phyloP scores from a whole-genome alignment of 1,140 invertebrate species.

The Pogonomyrmex californicus region DNA sequence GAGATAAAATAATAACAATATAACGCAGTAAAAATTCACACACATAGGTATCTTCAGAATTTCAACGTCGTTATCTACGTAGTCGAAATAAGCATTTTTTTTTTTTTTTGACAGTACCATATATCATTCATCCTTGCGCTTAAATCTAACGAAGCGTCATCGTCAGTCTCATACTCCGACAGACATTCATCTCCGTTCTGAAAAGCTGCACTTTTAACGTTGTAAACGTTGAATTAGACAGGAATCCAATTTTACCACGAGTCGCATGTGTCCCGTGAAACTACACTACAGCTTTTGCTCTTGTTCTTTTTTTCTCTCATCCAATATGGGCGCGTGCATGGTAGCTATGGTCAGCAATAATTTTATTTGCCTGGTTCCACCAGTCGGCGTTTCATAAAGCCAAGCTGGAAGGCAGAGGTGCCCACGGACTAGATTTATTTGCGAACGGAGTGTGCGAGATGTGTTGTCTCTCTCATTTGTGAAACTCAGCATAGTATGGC shows the following conservation, averaged over 20 bases:
- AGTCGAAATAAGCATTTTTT: neutral
- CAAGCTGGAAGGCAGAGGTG: neutral
- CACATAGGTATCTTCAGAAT: no score
- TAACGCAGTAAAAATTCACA: neutral
- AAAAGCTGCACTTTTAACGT: neutral
- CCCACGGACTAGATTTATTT: constrained; percentile 22
- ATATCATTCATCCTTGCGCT: neutral
- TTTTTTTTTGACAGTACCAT: neutral
- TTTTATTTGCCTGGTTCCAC: constrained; percentile 54
- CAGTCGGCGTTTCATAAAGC: constrained; percentile 28
- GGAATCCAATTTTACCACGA: neutral
- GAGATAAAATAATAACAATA: no score
- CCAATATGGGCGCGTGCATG: neutral
- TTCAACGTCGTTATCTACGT: neutral
- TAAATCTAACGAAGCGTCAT: neutral
- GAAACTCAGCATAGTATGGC: neutral
- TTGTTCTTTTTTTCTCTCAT: neutral
- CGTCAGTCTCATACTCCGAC: neutral
- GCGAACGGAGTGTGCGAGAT: neutral
- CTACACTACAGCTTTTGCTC: neutral
- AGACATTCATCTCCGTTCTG: neutral
- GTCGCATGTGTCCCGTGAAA: neutral
- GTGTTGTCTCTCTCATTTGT: constrained; percentile 33
- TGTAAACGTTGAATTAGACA: constrained; percentile 32
- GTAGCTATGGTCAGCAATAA: constrained; percentile 23